A percentile compares a stretch with the other conserved stretches of the same genome.
These are phyloP conservation scores for Ceyx cyanopectus DNA, from an alignment of 2,113 vertebrate genomes.

Conservation along the genomic window DNA sequence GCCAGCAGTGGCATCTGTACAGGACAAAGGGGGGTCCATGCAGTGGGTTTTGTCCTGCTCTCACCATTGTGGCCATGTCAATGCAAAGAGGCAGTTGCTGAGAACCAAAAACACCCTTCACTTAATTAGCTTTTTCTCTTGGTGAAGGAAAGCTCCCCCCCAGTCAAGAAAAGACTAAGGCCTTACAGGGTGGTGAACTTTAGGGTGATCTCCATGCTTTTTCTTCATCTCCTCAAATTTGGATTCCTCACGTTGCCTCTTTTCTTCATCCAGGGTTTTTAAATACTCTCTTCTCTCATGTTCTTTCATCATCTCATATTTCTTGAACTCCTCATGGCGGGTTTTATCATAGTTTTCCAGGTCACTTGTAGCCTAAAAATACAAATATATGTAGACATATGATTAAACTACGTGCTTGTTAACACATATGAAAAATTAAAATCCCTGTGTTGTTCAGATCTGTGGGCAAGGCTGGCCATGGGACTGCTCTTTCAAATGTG, in stretches of 20 bases:
- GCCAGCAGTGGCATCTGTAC: background rate
- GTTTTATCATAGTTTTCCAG: conserved; percentile 96
- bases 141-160: conserved; percentile 5
- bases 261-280: conserved; percentile 90
- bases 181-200: conserved; percentile 96
- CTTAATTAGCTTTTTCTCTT: background rate
- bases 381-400: background rate
- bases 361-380: conserved; percentile 89
- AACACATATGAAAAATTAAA: background rate
- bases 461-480: background rate
- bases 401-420: background rate
- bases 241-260: conserved; percentile 88
- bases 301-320: conserved; percentile 97
- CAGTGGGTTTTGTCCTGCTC: background rate
- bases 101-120: background rate
- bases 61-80: background rate
- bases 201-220: conserved; percentile 94
- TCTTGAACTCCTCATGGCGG: conserved; percentile 96
- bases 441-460: background rate
- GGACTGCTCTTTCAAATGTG: background rate
- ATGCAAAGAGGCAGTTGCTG: background rate
- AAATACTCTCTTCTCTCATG: conserved; percentile 93
- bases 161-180: background rate
- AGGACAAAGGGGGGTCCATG: background rate
- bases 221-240: conserved; percentile 95